These are phyloP conservation scores for Onychostoma macrolepis DNA, from an alignment of 2,113 vertebrate species.

Conservation along the genomic window DNA sequence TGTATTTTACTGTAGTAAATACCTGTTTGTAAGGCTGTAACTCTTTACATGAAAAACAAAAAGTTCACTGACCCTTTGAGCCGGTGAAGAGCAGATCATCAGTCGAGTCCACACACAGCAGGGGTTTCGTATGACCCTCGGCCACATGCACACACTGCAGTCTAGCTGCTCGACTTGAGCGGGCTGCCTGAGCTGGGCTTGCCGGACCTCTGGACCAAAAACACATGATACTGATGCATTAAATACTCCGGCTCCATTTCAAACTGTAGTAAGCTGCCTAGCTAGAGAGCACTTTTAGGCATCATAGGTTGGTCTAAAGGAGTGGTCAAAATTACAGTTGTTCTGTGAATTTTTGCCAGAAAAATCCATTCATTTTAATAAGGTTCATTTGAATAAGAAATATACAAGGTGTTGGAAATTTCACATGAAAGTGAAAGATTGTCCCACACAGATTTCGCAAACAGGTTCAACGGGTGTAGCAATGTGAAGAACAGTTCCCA, in stretches of 20 bases:
- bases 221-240: background rate
- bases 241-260: background rate
- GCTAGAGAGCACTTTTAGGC: background rate
- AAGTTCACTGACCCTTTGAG: slow-evolving; percentile 86
- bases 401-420: background rate
- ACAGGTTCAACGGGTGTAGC: background rate
- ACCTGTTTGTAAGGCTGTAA: background rate
- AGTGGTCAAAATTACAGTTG: background rate
- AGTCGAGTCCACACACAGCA: slow-evolving; percentile 92
- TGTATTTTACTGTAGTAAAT: background rate
- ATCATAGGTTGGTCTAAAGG: background rate
- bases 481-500: background rate
- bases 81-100: slow-evolving; percentile 98
- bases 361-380: background rate
- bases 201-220: slow-evolving; percentile 84
- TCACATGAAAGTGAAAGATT: background rate
- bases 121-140: slow-evolving; percentile 93
- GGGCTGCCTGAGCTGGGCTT: slow-evolving; percentile 82
- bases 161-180: slow-evolving; percentile 69
- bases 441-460: background rate
- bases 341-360: background rate
- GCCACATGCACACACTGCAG: slow-evolving; percentile 89
- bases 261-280: background rate
- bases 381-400: background rate
- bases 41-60: background rate